These are phyloP conservation scores for Zaprionus ghesquierei DNA, from an alignment of 1,140 invertebrate genomes.

Conservation along the genomic window DNA sequence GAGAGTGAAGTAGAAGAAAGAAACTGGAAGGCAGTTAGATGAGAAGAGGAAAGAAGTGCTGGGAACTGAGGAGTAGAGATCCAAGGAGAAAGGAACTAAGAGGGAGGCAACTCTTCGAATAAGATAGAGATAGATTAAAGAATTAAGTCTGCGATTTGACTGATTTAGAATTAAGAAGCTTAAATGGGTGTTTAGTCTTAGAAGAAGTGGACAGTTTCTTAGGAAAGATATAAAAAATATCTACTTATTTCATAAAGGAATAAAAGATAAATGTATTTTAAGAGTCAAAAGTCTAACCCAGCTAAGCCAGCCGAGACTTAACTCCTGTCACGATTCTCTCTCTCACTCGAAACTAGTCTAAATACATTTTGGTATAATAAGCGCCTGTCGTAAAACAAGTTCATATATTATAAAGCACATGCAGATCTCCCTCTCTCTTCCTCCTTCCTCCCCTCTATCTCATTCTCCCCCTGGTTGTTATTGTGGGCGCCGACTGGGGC, in stretches of 20 bases:
- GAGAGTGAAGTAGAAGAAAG: background rate
- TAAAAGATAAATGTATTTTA: background rate
- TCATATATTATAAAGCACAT: background rate
- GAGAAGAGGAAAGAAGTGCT: background rate
- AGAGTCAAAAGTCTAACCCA: background rate
- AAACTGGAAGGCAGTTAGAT: no score
- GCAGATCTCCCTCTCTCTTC: background rate
- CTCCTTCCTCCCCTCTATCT: no score
- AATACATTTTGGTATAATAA: background rate
- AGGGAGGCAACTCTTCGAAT: background rate
- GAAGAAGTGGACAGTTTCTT: background rate
- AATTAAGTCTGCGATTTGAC: background rate
- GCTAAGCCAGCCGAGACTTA: background rate
- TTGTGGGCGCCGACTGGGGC: background rate
- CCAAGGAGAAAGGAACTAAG: background rate
- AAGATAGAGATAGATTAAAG: background rate
- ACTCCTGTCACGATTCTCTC: background rate
- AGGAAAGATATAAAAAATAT: background rate
- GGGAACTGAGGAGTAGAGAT: no score
- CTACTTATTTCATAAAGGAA: no score
- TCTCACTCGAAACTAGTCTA: background rate
- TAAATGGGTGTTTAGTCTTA: background rate
- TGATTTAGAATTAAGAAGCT: background rate
- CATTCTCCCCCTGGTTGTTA: background rate
- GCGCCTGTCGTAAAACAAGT: background rate